These are phyloP conservation scores for Paedocypris sp. DNA, from an alignment of 2,113 vertebrate species.

Conservation along the genomic window DNA sequence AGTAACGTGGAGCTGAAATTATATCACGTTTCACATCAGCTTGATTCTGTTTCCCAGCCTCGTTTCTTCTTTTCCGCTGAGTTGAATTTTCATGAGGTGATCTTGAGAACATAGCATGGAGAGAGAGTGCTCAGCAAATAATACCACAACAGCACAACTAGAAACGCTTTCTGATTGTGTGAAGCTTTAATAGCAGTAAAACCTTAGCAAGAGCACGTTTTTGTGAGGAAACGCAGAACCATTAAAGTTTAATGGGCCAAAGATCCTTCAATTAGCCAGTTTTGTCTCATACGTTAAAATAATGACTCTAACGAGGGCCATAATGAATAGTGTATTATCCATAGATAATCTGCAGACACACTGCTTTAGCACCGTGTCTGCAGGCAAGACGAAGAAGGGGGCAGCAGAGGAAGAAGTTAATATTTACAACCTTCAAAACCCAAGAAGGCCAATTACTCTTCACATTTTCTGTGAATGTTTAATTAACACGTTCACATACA, in stretches of 20 bases:
- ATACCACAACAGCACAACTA: no score
- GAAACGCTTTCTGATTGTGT: no score
- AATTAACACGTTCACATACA: no score
- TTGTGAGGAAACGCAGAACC: not conserved
- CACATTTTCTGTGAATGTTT: not conserved
- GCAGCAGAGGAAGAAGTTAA: slow-evolving; percentile 1
- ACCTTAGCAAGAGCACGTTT: no score
- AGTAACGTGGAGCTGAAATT: slow-evolving; percentile 29
- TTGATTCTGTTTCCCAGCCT: not conserved
- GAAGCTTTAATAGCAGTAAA: no score
- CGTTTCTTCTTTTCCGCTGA: slow-evolving; percentile 10
- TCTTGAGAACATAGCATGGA: slow-evolving; percentile 8
- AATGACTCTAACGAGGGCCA: slow-evolving; percentile 21
- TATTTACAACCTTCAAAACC: not conserved
- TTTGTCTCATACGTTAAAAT: slow-evolving; percentile 29
- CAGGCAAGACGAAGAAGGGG: slow-evolving; percentile 13
- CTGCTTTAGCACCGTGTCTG: not conserved
- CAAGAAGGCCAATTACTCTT: not conserved
- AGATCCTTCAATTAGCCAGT: slow-evolving; percentile 26
- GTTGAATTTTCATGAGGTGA: not conserved
- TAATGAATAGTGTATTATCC: slow-evolving; percentile 21
- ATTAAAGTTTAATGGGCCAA: slow-evolving; percentile 20
- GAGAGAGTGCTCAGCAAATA: not conserved
- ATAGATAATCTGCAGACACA: slow-evolving; percentile 1
- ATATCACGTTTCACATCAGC: slow-evolving; percentile 24